Percentiles rank a stretch among this genome's conserved stretches.
These are phyloP conservation scores for Nannospalax galili DNA, from an alignment of 2,113 vertebrate species.

Conservation along the genomic window DNA sequence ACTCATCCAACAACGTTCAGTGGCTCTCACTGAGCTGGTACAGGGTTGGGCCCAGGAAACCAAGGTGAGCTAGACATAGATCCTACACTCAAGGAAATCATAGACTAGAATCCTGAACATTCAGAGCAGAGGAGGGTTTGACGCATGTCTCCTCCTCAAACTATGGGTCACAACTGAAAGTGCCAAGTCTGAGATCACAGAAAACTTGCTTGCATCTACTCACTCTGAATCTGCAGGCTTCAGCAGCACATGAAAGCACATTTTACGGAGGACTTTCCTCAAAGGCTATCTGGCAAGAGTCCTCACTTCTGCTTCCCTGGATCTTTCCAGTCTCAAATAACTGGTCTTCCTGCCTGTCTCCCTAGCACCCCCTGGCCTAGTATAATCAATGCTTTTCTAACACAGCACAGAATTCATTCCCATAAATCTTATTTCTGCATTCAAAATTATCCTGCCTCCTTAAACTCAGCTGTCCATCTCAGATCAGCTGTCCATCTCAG, in stretches of 20 bases:
- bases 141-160: neutral
- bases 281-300: neutral
- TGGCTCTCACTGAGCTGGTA: neutral
- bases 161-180: neutral
- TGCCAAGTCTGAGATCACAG: neutral
- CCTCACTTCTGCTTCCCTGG: neutral
- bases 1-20: neutral
- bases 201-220: neutral
- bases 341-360: neutral
- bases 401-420: neutral
- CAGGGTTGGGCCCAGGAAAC: neutral
- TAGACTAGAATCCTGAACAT: neutral
- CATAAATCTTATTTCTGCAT: neutral
- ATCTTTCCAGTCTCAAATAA: neutral
- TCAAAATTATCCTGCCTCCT: conserved; percentile 33
- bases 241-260: neutral
- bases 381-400: neutral
- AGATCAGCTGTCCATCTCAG: neutral
- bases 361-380: neutral
- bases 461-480: neutral
- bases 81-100: neutral
- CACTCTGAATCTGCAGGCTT: neutral
- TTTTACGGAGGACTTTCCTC: neutral
- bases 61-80: neutral
- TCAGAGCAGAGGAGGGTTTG: neutral